phyloP scores from a whole-genome alignment of 2,888 invertebrate genomes.

The Plebejus melissa region DNA sequence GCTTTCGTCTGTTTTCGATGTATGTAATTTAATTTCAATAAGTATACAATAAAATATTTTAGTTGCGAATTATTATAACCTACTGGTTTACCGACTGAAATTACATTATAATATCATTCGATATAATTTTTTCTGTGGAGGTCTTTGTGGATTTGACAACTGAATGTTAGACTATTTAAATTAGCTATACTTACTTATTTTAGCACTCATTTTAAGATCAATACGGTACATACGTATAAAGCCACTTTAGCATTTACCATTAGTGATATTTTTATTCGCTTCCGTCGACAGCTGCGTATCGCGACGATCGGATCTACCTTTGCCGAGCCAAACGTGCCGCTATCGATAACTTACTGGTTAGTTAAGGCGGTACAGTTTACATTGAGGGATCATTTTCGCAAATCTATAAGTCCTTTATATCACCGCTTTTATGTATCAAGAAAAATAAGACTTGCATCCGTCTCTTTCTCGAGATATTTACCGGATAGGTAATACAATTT shows the following conservation, averaged over 20 bases:
- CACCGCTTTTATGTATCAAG: not conserved
- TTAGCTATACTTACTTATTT: too few relatives aligned
- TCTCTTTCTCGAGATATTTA: not conserved
- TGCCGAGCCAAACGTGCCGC: constrained; percentile 62
- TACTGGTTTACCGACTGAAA: too few relatives aligned
- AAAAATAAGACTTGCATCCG: not conserved
- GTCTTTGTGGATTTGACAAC: too few relatives aligned
- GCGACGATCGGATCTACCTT: constrained; percentile 58
- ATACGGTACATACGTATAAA: constrained; percentile 28
- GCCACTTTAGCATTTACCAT: constrained; percentile 38
- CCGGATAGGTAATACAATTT: too few relatives aligned
- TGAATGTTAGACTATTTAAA: too few relatives aligned
- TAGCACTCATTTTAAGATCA: not conserved
- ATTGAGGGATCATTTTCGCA: constrained; percentile 35
- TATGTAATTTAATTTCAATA: not conserved
- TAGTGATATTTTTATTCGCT: constrained; percentile 43
- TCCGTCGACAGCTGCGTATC: constrained; percentile 55
- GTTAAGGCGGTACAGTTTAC: constrained; percentile 45
- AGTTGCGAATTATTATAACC: too few relatives aligned
- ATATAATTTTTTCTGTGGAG: too few relatives aligned
- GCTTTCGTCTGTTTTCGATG: not conserved
- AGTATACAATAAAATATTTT: too few relatives aligned
- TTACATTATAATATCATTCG: too few relatives aligned
- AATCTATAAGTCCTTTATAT: constrained; percentile 12
- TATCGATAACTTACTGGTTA: constrained; percentile 54